Evolutionary conservation across 2,797 vertebrate species (phyloP), one percentile per base, ranked within the genome.

Genomic region (Gadopsis bispinosus): DNA sequence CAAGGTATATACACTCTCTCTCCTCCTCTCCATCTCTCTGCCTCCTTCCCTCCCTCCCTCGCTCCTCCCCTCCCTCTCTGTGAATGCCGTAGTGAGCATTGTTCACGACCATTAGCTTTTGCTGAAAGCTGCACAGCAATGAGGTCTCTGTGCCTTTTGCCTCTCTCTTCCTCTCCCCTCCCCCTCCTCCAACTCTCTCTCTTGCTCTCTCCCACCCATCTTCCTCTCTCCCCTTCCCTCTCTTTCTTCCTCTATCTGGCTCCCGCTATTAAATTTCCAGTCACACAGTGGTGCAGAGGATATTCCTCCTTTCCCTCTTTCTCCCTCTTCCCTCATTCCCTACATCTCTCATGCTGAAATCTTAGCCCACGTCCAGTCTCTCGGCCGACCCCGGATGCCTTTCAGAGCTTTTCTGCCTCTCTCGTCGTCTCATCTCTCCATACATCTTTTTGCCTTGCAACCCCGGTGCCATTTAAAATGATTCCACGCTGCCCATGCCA

Each of bases 251-350:
- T 88, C 87, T 82, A 75, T 86, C 88, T 88, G 88, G 71, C 88
- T 84, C 88, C 88, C 89, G 91, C 91, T 94, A 95, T 95, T 95
- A 95, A 94, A 94, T 95, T 95, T 95, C 95, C 91, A 95, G 95
- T 95, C 95, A 96, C 95, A 96, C 95, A 95, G 93, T 94, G 93
- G 95, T 96, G 95, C 95, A 95, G 95, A 95, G 94, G 94, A 95
- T 95, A 94, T 94, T 95, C 95, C 94, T 94, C 88, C 92, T 93
- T 93, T 93, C 90, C 89, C 67, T 70, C 66, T 74, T 90, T 74
- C 74, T 86, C 83, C 80, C 81, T 83, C 82, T 79, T 81, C 85
- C 84, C 84, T 91, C 88, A 58, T 88, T 91, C 81, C 86, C 84
- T 86, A 83, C 26, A 26, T 88, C 88, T 79, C 86, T 89, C 90